Evolutionary conservation across 2,797 vertebrate genomes (phyloP), one percentile per base, ranked within the genome.

Genomic region (Sylvilagus floridanus): DNA sequence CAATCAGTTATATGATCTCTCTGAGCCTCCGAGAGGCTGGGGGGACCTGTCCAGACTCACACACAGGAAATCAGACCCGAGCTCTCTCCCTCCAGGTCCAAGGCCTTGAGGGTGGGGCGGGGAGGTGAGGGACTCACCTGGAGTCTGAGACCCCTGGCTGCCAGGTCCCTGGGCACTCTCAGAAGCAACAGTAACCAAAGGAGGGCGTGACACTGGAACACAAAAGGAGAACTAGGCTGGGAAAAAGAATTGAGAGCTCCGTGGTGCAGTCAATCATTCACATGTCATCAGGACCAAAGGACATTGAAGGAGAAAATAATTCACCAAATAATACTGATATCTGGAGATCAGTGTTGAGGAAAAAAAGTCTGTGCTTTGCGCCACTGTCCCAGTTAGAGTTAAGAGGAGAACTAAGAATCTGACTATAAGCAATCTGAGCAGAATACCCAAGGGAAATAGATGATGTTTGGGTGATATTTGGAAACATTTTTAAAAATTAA

Each of bases 91-190:
- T 60, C 16, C 5, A n/a, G 47, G 30, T 22, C 22, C 26, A 60
- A 62, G n/a, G 76, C 6, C 6, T 1, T 7, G 1, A 54, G 37
- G 47, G 26, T 32, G 21, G 5, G 0, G 0, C 0, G 1, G n/a
- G 3, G 9, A 71, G 30, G 26, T 2, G 1, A 32, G 52, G 47
- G 24, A 54, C 21, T 3, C 0, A 1, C 1, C 1, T 11, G 13
- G 52, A 6, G 2, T 24, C 16, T 26, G 26, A 37, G 7, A 9
- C 11, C 1, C 69, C 42, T 52, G 35, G 14, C 13, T 1, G 24
- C 60, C 12, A 2, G 54, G 7, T 30, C 28, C 35, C 47, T n/a
- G 92, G 52, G 26, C n/a, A n/a, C 42, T 37, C 13, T 47, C 26
- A 72, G 2, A 68, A 12, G 22, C 4, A 42, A 35, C 32, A 47